Conservation (phyloP, 1,140 invertebrate genomes). For the Lamellibrachia luymesi region DNA sequence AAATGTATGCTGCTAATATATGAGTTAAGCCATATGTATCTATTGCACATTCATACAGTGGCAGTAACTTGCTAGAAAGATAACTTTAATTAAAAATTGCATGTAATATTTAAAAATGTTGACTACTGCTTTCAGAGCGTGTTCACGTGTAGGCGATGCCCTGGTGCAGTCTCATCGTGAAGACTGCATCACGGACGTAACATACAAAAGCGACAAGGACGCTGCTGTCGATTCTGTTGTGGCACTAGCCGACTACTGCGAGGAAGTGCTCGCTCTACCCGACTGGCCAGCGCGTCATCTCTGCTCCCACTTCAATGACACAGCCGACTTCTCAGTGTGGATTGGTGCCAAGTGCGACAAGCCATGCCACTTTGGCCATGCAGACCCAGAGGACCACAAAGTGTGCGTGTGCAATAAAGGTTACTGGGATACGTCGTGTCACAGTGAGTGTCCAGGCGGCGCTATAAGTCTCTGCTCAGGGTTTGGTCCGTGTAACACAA, state of each 20-base stretch:
- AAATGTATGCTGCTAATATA: neutral
- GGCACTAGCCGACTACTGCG: slow-evolving; percentile 34
- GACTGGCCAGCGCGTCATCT: slow-evolving; percentile 33
- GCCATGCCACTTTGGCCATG: slow-evolving; percentile 34
- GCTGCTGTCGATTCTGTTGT: slow-evolving; percentile 28
- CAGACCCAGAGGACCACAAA: slow-evolving; percentile 15
- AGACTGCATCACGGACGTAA: slow-evolving; percentile 24
- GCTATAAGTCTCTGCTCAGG: slow-evolving; percentile 33
- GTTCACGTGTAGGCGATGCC: neutral
- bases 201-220: slow-evolving; percentile 9
- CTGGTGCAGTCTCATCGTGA: slow-evolving; percentile 23
- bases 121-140: neutral
- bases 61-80: neutral
- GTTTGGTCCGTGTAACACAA: slow-evolving; percentile 33
- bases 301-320: slow-evolving; percentile 29
- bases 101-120: neutral
- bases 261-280: slow-evolving; percentile 23
- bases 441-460: slow-evolving; percentile 35
- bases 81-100: no score
- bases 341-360: slow-evolving; percentile 33
- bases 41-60: neutral
- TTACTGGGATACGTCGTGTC: slow-evolving; percentile 36
- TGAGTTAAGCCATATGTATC: neutral
- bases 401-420: slow-evolving; percentile 32
- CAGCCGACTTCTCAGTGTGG: slow-evolving; percentile 23